Conservation (phyloP, 2,888 invertebrate genomes). For the Pterostichus madidus region DNA sequence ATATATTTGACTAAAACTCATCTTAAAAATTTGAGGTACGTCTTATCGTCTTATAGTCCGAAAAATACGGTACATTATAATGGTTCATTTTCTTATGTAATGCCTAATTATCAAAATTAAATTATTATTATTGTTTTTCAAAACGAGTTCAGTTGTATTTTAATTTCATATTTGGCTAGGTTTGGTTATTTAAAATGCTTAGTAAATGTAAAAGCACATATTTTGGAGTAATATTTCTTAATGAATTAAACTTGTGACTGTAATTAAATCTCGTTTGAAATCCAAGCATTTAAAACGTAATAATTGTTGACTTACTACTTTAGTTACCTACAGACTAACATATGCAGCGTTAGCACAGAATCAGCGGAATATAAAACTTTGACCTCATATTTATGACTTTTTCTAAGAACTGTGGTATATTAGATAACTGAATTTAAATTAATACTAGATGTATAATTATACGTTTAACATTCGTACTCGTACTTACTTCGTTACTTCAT, state of each 20-base stretch:
- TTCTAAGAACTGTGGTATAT: conserved; percentile 24
- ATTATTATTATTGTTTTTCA: too few relatives aligned
- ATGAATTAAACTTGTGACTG: neutral
- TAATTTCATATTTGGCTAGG: too few relatives aligned
- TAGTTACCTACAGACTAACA: conserved; percentile 38
- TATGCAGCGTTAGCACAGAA: neutral
- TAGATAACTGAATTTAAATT: conserved; percentile 21
- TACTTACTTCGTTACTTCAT: too few relatives aligned
- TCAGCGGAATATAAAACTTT: conserved; percentile 45
- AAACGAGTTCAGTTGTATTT: too few relatives aligned
- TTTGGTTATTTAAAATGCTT: neutral
- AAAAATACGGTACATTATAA: too few relatives aligned
- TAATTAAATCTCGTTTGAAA: conserved; percentile 30
- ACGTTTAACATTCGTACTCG: neutral
- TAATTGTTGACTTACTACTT: conserved; percentile 47
- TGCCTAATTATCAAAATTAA: too few relatives aligned
- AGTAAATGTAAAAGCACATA: conserved; percentile 14
- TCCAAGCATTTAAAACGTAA: conserved; percentile 34
- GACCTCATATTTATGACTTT: conserved; percentile 27
- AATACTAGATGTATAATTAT: neutral
- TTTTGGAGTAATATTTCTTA: conserved; percentile 14
- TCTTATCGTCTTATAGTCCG: too few relatives aligned
- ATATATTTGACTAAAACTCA: too few relatives aligned
- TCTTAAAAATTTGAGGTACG: too few relatives aligned
- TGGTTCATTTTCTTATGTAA: too few relatives aligned